Conservation (phyloP, 2,113 vertebrate genomes). For the Scomber scombrus region DNA sequence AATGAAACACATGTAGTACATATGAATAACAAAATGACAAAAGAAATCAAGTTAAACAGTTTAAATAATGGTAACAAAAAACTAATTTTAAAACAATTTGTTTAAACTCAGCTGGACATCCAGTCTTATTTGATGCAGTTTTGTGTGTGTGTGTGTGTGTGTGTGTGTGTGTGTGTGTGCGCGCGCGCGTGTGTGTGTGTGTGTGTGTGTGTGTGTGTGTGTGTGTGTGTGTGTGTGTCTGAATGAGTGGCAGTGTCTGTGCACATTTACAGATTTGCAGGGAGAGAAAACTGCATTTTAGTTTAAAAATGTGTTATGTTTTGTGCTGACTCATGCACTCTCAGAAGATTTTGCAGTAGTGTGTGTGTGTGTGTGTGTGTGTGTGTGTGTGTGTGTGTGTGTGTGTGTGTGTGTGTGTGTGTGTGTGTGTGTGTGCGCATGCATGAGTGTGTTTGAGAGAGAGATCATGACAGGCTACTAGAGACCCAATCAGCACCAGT, state of each 20-base stretch:
- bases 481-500: conserved; percentile 7
- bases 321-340: conserved; percentile 57
- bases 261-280: conserved; percentile 6
- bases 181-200: too few species aligned
- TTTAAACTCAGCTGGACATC: conserved; percentile 25
- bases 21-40: neutral
- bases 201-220: neutral
- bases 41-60: neutral
- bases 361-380: neutral
- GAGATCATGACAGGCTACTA: neutral
- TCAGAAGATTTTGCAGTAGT: conserved; percentile 8
- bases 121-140: conserved; percentile 11
- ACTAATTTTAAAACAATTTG: neutral
- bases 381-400: neutral
- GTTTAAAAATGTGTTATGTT: conserved; percentile 5
- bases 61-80: conserved; percentile 1
- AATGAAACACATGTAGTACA: neutral
- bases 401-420: neutral
- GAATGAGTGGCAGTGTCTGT: neutral
- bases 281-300: neutral
- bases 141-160: neutral
- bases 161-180: too few species aligned
- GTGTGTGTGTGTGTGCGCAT: neutral
- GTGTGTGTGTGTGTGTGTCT: conserved; percentile 11
- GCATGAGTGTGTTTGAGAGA: neutral